Evolutionary conservation across 2,888 invertebrate species (phyloP).

Genomic region (Eupeodes latifasciatus): DNA sequence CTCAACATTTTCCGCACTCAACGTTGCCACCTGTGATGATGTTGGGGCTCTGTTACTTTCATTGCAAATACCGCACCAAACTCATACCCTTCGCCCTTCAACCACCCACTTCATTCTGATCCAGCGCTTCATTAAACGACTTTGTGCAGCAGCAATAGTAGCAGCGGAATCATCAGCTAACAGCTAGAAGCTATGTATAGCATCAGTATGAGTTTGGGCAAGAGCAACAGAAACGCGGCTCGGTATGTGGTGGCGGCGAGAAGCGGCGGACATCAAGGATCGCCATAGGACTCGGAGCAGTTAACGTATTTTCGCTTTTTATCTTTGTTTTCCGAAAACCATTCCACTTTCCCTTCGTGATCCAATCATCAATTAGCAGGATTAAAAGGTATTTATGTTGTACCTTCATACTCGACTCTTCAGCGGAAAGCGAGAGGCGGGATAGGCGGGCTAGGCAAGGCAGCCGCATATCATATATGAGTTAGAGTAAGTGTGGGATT

Average conservation of each 20-base stretch:
- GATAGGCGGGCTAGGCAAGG: no score
- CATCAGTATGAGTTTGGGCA: background rate
- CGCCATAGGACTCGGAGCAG: conserved; percentile 46
- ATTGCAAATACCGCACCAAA: background rate
- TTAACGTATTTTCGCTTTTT: conserved; percentile 52
- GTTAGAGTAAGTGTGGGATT: conserved; percentile 27
- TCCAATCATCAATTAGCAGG: conserved; percentile 74
- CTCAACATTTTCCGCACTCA: conserved; percentile 48
- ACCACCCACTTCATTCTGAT: conserved; percentile 64
- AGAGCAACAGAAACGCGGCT: no score
- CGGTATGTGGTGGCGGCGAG: background rate
- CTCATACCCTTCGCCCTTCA: background rate
- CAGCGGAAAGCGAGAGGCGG: no score
- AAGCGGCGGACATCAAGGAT: conserved; percentile 57
- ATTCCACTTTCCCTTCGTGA: conserved; percentile 69
- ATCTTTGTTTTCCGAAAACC: conserved; percentile 51
- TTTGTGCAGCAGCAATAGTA: background rate
- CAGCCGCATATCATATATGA: background rate
- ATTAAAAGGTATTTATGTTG: conserved; percentile 73
- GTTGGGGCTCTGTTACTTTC: conserved; percentile 24
- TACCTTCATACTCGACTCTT: conserved; percentile 1
- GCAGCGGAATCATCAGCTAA: background rate
- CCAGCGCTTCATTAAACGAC: conserved; percentile 69
- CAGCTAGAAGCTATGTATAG: background rate
- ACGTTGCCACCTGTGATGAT: conserved; percentile 59